Conservation (phyloP, 1,140 invertebrate species). For the Trinorchestia longiramus region DNA sequence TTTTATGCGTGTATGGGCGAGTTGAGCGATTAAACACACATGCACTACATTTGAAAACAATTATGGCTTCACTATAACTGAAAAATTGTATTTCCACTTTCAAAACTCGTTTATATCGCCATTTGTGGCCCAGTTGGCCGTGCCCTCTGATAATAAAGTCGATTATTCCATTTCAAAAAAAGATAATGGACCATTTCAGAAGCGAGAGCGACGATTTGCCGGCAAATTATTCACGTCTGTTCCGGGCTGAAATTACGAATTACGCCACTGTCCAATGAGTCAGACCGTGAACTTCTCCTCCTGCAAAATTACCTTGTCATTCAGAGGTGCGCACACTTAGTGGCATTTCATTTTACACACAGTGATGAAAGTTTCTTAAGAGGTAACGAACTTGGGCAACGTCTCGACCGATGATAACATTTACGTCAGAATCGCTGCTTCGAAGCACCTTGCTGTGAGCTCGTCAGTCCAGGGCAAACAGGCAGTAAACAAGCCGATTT, state of each 20-base stretch:
- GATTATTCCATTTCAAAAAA: not conserved
- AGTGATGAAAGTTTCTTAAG: not conserved
- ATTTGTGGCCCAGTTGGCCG: not conserved
- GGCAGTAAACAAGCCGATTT: not conserved
- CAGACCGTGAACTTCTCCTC: not conserved
- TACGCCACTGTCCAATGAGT: not conserved
- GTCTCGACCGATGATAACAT: not conserved
- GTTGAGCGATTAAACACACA: too few species aligned
- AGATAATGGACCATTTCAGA: not conserved
- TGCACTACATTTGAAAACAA: not conserved
- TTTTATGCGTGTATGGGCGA: not conserved
- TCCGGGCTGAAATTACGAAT: not conserved
- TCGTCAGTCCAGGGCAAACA: not conserved
- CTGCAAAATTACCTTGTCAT: not conserved
- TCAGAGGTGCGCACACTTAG: not conserved
- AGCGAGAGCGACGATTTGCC: not conserved
- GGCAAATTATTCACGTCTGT: not conserved
- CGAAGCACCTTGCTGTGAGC: not conserved
- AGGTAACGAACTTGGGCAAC: not conserved
- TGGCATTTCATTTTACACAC: not conserved
- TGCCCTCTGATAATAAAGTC: not conserved
- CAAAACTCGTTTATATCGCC: not conserved
- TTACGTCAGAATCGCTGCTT: not conserved
- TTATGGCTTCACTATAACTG: not conserved
- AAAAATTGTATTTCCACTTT: not conserved